A percentile compares a stretch with the other conserved stretches of the same genome.
These are phyloP conservation scores for Chaetophractus vellerosus DNA, from an alignment of 2,797 vertebrate genomes.

Conservation along the genomic window DNA sequence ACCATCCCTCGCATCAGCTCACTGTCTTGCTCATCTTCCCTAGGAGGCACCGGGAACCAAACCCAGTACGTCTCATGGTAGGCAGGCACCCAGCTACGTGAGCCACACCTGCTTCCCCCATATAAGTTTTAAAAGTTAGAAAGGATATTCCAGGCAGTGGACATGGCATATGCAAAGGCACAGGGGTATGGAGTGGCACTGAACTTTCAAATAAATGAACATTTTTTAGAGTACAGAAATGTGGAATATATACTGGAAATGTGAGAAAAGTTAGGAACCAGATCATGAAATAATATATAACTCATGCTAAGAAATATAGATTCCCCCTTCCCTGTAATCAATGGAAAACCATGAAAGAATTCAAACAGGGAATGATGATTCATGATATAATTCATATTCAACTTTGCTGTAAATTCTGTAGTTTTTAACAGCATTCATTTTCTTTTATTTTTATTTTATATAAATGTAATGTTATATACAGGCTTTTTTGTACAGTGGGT, in stretches of 20 bases:
- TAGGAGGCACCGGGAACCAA: too few relatives aligned
- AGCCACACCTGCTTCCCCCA: too few relatives aligned
- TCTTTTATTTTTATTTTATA: not conserved
- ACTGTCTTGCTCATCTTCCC: too few relatives aligned
- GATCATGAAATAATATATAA: not conserved
- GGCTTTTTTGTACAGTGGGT: not conserved
- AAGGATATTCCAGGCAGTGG: not conserved
- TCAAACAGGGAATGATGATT: not conserved
- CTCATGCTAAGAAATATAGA: not conserved
- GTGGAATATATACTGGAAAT: not conserved
- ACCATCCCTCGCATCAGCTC: too few relatives aligned
- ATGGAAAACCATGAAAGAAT: not conserved
- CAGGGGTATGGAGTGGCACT: not conserved
- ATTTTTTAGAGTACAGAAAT: not conserved
- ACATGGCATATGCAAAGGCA: not conserved
- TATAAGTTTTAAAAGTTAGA: slow-evolving; percentile 9
- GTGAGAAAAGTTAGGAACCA: not conserved
- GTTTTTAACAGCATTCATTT: not conserved
- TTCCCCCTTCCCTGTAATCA: not conserved
- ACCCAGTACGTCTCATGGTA: too few relatives aligned
- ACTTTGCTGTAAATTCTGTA: not conserved
- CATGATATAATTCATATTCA: not conserved
- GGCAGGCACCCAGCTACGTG: too few relatives aligned
- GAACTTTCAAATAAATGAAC: not conserved
- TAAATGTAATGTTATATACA: not conserved